These are phyloP conservation scores for Haplotaxodon microlepis DNA, from an alignment of 2,113 vertebrate genomes.

Conservation along the genomic window DNA sequence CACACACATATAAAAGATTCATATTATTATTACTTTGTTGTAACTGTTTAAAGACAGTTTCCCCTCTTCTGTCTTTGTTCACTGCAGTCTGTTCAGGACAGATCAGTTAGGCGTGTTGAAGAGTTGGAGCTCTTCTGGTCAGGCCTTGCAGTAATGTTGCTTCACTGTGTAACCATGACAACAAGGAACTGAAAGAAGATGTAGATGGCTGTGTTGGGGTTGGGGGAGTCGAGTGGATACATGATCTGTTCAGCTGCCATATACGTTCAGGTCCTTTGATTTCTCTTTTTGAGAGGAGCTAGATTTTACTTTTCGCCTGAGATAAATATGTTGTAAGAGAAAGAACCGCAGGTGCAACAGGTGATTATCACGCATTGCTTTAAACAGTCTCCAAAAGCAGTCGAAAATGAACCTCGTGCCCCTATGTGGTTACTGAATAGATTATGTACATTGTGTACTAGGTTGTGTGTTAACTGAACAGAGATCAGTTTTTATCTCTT, in stretches of 20 bases:
- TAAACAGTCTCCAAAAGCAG: neutral
- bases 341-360: neutral
- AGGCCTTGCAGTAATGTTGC: constrained; percentile 62
- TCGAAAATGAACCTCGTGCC: neutral
- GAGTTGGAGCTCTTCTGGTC: constrained; percentile 51
- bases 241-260: constrained; percentile 52
- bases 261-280: constrained; percentile 25
- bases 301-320: neutral
- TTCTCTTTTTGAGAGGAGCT: neutral
- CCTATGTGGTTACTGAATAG: neutral
- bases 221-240: constrained; percentile 34
- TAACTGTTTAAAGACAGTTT: constrained; percentile 13
- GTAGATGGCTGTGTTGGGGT: constrained; percentile 48
- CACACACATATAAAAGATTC: constrained; percentile 8
- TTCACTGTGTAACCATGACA: constrained; percentile 71
- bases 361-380: neutral
- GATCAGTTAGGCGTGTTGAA: constrained; percentile 32
- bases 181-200: constrained; percentile 61
- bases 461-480: neutral
- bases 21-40: constrained; percentile 50
- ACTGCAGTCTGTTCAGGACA: constrained; percentile 29
- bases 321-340: neutral
- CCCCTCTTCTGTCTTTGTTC: neutral
- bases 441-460: neutral
- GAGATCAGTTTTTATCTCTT: neutral